Evolutionary conservation across 2,797 vertebrate species (phyloP).

Genomic region (Gastrophryne carolinensis): DNA sequence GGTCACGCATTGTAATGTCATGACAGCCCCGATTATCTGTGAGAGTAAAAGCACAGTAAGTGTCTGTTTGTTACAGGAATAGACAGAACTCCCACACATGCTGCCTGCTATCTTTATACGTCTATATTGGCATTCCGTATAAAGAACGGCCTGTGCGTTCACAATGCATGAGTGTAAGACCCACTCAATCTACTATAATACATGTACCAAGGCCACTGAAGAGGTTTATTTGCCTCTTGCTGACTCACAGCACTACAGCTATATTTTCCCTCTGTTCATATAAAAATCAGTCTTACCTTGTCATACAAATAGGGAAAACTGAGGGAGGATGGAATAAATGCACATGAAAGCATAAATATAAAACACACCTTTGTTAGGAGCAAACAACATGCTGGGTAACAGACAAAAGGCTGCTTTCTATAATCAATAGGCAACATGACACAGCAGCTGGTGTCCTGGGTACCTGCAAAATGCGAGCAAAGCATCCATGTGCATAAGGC

Average conservation of each 20-base stretch:
- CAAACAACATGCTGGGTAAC: not conserved
- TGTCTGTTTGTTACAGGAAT: conserved; percentile 1
- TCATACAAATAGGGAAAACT: not conserved
- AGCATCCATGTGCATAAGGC: not conserved
- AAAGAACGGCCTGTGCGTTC: not conserved
- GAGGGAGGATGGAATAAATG: not conserved
- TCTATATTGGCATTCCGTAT: not conserved
- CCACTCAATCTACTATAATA: not conserved
- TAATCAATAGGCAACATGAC: not conserved
- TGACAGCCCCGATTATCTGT: not conserved
- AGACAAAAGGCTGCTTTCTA: not conserved
- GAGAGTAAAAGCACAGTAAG: not conserved
- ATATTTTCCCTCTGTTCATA: not conserved
- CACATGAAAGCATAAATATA: not conserved
- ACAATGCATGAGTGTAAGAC: not conserved
- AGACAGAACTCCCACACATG: conserved; percentile 9
- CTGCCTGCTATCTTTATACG: conserved; percentile 6
- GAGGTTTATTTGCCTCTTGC: not conserved
- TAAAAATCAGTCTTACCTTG: not conserved
- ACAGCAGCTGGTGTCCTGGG: not conserved
- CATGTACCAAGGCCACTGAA: not conserved
- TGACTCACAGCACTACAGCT: not conserved
- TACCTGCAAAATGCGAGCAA: not conserved
- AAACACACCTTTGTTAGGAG: not conserved
- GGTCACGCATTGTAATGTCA: not conserved